Evolutionary conservation across 2,113 vertebrate genomes (phyloP).

Genomic region (Actenoides hombroni): DNA sequence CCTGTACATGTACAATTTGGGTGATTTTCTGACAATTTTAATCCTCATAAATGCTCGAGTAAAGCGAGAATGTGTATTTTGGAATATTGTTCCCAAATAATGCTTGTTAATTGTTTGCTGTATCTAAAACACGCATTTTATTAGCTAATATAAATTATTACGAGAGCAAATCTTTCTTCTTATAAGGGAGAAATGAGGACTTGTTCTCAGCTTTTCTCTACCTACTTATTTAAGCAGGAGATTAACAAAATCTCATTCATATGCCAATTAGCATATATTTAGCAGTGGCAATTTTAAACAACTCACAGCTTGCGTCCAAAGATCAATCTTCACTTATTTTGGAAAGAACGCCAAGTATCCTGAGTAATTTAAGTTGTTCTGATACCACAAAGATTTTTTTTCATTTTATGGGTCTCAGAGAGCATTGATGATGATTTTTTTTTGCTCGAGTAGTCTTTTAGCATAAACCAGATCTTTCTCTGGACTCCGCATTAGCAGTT

Average conservation of each 20-base stretch:
- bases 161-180: background rate
- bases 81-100: background rate
- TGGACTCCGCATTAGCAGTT: background rate
- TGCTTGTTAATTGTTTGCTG: background rate
- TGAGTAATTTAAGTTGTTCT: background rate
- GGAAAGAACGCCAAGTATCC: background rate
- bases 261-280: conserved; percentile 13
- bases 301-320: conserved; percentile 22
- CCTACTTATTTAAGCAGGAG: background rate
- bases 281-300: conserved; percentile 22
- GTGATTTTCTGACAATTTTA: background rate
- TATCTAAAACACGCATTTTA: background rate
- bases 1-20: background rate
- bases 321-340: background rate
- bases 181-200: background rate
- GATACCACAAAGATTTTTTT: background rate
- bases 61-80: background rate
- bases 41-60: background rate
- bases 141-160: background rate
- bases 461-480: background rate
- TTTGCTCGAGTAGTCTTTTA: background rate
- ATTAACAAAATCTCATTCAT: background rate
- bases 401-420: background rate
- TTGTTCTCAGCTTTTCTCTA: background rate
- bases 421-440: background rate